These are phyloP conservation scores for Uloborus plumipes DNA, from an alignment of 2,888 invertebrate genomes.

Conservation along the genomic window DNA sequence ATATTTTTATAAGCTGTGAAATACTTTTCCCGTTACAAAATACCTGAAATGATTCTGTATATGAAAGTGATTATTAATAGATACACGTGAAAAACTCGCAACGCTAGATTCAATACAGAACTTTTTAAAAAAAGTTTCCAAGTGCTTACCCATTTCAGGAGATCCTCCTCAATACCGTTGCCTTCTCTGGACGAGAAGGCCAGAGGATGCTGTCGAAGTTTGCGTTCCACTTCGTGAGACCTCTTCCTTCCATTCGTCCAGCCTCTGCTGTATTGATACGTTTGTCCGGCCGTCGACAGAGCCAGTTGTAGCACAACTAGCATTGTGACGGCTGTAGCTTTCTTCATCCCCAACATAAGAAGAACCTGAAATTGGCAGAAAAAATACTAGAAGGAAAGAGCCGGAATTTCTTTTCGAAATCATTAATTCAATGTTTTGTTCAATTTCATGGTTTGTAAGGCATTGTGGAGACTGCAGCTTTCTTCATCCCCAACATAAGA, in stretches of 20 bases:
- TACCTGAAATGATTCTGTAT: no score
- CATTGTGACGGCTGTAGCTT: conserved; percentile 25
- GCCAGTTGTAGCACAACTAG: conserved; percentile 48
- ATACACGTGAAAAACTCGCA: no score
- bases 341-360: conserved; percentile 41
- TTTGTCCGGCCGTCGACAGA: conserved; percentile 73
- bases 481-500: conserved; percentile 16
- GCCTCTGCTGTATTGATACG: conserved; percentile 83
- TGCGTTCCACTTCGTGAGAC: conserved; percentile 31
- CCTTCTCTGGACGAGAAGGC: conserved; percentile 22
- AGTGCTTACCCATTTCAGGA: conserved; percentile 30
- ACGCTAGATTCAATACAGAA: no score
- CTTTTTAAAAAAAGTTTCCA: not conserved
- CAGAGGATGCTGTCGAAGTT: conserved; percentile 46
- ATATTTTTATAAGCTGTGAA: no score
- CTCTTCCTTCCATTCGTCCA: conserved; percentile 79
- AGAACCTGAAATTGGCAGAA: not conserved
- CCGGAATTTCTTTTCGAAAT: no score
- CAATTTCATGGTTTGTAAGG: no score
- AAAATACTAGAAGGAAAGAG: no score
- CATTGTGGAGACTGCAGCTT: conserved; percentile 21
- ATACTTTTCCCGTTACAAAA: no score
- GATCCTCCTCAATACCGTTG: conserved; percentile 40
- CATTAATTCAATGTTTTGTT: no score
- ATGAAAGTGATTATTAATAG: no score